Base-by-base conservation (phyloP, 2,888 invertebrate species). In the Tachina grossa region DNA sequence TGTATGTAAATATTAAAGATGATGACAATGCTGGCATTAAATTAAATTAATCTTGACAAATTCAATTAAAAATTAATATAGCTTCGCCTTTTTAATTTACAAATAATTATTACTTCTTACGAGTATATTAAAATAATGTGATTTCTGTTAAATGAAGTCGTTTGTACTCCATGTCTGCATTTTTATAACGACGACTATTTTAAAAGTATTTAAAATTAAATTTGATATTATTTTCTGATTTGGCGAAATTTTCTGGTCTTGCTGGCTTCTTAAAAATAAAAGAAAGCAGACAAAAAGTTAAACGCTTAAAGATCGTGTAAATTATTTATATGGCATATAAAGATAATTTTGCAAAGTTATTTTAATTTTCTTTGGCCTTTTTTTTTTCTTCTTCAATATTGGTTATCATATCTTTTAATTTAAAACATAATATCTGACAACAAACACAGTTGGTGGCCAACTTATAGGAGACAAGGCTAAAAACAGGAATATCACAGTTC, bases 321-420 rank as follows among this genome's bases (percentile, higher is more conserved):
- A 83, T 77, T 83, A 77, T 77, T 72, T 72, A 74, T 72, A 74
- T 69, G 66, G 55, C 57, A 66, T 59, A 69, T 43, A 78, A 43
- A 81, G 57, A 81, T 79, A 84, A 75, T 80, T 49, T 68, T 63
- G 39, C 51, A 63, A 57, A 85, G 74, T 69, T 81, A 85, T 85
- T 85, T 85, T 81, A 85, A 74, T 81, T 81, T 74, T 68, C 31
- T 41, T 51, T 68, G 16, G 43, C 2, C 22, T 43, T 19, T 47
- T 72, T 19, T 10, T 22, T 57, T 57, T 22, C 19, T 71, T 19
- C 55, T 31, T 31, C 31, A 22, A 31, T 77, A 55, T 57, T 71
- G 31, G 43, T 45, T 83, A 57, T 74, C 41, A 74, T 75, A 75
- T 75, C 65, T 71, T 77, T 72, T 77, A 77, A 83, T 75, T 75